A percentile compares a stretch with the other conserved stretches of the same genome.
Evolutionary conservation across 2,888 invertebrate species (phyloP).

Genomic region (Drosophila mayaguana): DNA sequence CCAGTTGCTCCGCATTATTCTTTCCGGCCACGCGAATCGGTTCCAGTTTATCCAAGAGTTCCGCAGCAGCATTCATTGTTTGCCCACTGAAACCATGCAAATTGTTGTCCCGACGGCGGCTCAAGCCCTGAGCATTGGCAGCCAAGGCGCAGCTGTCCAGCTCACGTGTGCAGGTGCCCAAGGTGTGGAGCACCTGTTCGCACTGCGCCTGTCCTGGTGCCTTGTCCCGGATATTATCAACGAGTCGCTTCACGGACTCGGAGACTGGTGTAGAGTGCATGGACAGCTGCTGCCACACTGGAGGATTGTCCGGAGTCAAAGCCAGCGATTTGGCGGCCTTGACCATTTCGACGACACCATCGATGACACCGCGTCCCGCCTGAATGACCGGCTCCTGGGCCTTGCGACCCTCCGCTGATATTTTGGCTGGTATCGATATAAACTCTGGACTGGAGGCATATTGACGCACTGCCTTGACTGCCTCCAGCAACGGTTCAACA

Average conservation of each 20-base stretch:
- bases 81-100: conserved; percentile 92
- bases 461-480: conserved; percentile 95
- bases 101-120: conserved; percentile 89
- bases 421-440: conserved; percentile 95
- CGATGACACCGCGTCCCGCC: conserved; percentile 91
- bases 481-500: conserved; percentile 94
- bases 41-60: conserved; percentile 93
- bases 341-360: conserved; percentile 96
- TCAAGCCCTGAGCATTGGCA: conserved; percentile 92
- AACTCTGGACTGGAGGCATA: conserved; percentile 98
- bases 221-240: conserved; percentile 96
- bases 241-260: conserved; percentile 97
- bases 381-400: conserved; percentile 95
- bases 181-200: conserved; percentile 91
- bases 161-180: conserved; percentile 91
- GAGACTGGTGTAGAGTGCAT: conserved; percentile 97
- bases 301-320: conserved; percentile 94
- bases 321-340: conserved; percentile 95
- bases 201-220: conserved; percentile 99
- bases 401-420: conserved; percentile 92
- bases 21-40: conserved; percentile 94
- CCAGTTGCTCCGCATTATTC: conserved; percentile 96
- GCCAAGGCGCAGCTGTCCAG: conserved; percentile 95
- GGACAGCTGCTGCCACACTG: conserved; percentile 97
- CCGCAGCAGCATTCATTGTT: conserved; percentile 91